Base-by-base conservation (phyloP, 2,113 vertebrate species). In the Nothoprocta perdicaria region DNA sequence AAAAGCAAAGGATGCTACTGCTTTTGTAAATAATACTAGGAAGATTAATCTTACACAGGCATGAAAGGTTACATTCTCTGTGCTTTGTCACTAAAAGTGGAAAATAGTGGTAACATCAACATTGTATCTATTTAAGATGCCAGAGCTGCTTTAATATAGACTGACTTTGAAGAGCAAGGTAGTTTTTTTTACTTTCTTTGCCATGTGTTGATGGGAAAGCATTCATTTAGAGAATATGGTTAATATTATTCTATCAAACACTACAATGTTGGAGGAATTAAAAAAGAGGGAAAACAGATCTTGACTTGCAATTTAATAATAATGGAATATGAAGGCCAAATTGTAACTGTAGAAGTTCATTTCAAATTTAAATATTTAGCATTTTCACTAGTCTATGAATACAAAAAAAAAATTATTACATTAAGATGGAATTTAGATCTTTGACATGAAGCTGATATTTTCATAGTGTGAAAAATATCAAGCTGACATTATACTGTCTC, bases 401-500 rank as follows among this genome's bases (percentile, higher is more conserved):
- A 96, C 79, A 93, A 80, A 78, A 93, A 96, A 89, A 96, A 89
- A 96, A 85, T 91, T 96, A 97, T 97, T 97, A 93, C 95, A 71
- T 96, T 95, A 96, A 92, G 91, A 95, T 93, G 84, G 90, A 91
- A 95, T 97, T 96, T 90, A 93, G 95, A 93, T 96, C 83, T 95
- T 96, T 97, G 97, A 97, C 97, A 95, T 86, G 96, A 90, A 95
- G 95, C 93, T 97, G 96, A 74, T 97, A 97, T 97, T 98, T 98
- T 97, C 96, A 84, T 80, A 95, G 96, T 82, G 84, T 94, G 95
- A 97, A 96, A 98, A 97, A 97, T 97, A 97, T 86, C 97, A 97
- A 92, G 97, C 97, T 97, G 97, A 97, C 97, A 97, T 97, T 97
- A 93, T 85, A 69, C 95, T 96, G 93, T 94, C 96, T 97, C 89